A percentile compares a stretch with the other conserved stretches of the same genome.
These are phyloP conservation scores for Hirudo medicinalis DNA, from an alignment of 1,140 invertebrate genomes.

Conservation along the genomic window DNA sequence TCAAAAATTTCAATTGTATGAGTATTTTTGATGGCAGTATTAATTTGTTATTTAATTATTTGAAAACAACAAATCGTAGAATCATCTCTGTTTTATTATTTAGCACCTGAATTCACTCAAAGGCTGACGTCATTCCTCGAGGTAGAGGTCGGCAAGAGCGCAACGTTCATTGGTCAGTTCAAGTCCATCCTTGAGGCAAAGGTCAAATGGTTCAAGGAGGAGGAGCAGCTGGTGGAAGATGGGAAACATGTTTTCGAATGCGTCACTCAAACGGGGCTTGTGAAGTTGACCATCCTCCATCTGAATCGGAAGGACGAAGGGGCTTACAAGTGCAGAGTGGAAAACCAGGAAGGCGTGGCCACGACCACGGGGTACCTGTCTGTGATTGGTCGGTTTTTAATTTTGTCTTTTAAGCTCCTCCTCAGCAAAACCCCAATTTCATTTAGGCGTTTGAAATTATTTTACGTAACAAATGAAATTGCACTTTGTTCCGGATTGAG, in stretches of 20 bases:
- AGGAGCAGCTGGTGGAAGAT: slow-evolving; percentile 25
- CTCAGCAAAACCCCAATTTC: no score
- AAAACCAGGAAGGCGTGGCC: slow-evolving; percentile 31
- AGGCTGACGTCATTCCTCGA: slow-evolving; percentile 29
- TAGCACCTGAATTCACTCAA: slow-evolving; percentile 33
- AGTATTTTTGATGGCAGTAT: neutral
- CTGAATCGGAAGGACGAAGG: slow-evolving; percentile 30
- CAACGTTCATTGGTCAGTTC: slow-evolving; percentile 29
- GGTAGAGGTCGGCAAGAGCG: slow-evolving; percentile 28
- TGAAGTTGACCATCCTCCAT: slow-evolving; percentile 14
- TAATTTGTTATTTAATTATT: neutral
- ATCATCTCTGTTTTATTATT: neutral
- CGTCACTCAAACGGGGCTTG: neutral
- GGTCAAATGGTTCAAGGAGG: slow-evolving; percentile 31
- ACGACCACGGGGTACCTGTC: slow-evolving; percentile 30
- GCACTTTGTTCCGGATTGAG: no score
- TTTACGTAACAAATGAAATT: no score
- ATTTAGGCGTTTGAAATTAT: no score
- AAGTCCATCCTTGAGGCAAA: slow-evolving; percentile 30
- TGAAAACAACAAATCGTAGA: no score
- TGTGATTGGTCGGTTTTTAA: slow-evolving; percentile 28
- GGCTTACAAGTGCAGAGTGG: slow-evolving; percentile 30
- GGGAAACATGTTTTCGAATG: slow-evolving; percentile 20
- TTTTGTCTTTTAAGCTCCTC: no score
- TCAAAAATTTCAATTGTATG: neutral